Base-by-base conservation (phyloP, 2,797 vertebrate genomes). In the Molothrus aeneus region DNA sequence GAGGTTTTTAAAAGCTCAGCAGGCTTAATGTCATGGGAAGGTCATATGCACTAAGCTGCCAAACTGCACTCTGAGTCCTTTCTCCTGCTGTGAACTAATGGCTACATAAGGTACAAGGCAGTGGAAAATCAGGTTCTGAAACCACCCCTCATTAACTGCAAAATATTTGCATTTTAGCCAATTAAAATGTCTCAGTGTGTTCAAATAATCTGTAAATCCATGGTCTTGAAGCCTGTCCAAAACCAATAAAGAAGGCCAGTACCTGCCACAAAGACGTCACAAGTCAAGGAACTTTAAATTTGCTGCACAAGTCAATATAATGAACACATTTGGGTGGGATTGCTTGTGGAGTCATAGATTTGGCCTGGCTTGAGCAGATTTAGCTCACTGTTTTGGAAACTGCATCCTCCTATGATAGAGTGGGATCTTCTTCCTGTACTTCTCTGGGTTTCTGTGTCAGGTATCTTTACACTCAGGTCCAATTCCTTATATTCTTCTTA, bases 161-260 rank as follows among this genome's bases (percentile, higher is more conserved):
- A 94, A 93, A 80, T 87, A 80, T 88, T 95, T 94, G 82, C 66
- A 42, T 90, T 96, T 90, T 79, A 88, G 42, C 48, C 64, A 92
- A 85, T 90, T 96, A 93, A 84, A 93, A 82, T 91, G 60, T 82
- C 66, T 84, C 64, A 17, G 19, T 50, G 42, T 70, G 24, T 72
- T 96, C 80, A 85, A 95, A 61, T 94, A 90, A 95, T 82, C 80
- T 90, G 57, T 87, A 93, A 93, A 93, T 77, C 74, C 83, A 32
- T 60, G 54, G 47, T 91, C 57, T 65, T 93, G 82, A 93, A 94
- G 53, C 31, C 42, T 70, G 42, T 64, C 96, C 95, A 97, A 95
- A 85, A 74, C 60, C 60, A 82, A 90, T 93, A 25, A 61, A 71
- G 85, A 70, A 77, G 45, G 22, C 13, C 71, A 71, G 50, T 65